Base-by-base conservation (phyloP, 2,113 vertebrate genomes). In the Peromyscus polionotus region DNA sequence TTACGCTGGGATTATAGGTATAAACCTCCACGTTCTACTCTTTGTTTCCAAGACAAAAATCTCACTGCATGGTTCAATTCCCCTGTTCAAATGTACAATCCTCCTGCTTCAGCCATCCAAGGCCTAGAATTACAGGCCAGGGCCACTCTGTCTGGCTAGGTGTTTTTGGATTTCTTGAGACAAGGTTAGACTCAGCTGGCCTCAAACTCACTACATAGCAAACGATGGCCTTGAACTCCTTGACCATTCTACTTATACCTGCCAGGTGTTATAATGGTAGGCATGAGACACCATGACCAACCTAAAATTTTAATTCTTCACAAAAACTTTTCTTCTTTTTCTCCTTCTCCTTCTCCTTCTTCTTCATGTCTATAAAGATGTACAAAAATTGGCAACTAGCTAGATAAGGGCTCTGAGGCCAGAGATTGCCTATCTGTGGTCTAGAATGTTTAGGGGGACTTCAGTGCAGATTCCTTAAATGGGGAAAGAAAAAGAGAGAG, bases 311-410 rank as follows among this genome's bases (percentile, higher is more conserved):
- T 93, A 87, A 31, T 4, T 28, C 48, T 54, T 92, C 57, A 95
- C 33, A 92, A 88, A 94, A 42, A 11, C 36, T 14, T n/a, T 36
- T 76, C 24, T 14, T 5, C 45, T 26, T 11, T 12, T 6, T 26
- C 73, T 45, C 9, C 12, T 7, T 45, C 39, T 76, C 19, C 24
- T 14, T 48, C 75, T 48, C 22, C 26, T 8, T 79, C 31, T 33
- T 19, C 17, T 54, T 4, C 14, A 22, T 22, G 20, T 80, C 33
- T 36, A 9, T n/a, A n/a, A 80, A 81, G 45, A 7, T 54, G 7
- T 94, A 26, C 17, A 76, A 89, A 95, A 96, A 48, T 26, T 83
- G 65, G 57, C 70, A 91, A 22, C 14, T 54, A 51, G 57, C 48
- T 33, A 94, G 48, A 70, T 54, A 76, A 33, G 31, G 59, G 20